These are phyloP conservation scores for Hyposoter didymator DNA, from an alignment of 2,888 invertebrate genomes.

Conservation along the genomic window DNA sequence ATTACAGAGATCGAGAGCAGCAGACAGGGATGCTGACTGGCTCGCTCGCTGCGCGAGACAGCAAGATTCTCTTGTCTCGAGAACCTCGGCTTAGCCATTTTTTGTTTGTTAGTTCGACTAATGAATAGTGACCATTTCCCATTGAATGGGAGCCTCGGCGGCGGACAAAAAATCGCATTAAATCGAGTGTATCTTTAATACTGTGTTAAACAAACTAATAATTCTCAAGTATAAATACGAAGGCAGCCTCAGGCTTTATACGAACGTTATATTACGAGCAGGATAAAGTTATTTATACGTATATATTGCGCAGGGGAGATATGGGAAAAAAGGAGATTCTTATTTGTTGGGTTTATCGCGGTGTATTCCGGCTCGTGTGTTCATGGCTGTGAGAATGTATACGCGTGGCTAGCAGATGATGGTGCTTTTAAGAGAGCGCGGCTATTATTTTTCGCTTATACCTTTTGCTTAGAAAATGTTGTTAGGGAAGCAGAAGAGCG, in stretches of 20 bases:
- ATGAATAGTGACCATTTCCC: neutral
- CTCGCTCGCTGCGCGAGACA: neutral
- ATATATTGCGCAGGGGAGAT: conserved; percentile 18
- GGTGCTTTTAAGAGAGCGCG: conserved; percentile 52
- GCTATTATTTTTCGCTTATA: conserved; percentile 63
- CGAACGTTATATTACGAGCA: conserved; percentile 9
- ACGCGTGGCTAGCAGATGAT: conserved; percentile 4
- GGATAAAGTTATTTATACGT: conserved; percentile 7
- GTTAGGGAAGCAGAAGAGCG: conserved; percentile 17
- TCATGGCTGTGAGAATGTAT: neutral
- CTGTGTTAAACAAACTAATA: conserved; percentile 23
- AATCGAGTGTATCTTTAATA: neutral
- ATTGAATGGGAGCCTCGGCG: neutral
- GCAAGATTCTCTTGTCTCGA: neutral
- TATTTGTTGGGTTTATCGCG: conserved; percentile 46
- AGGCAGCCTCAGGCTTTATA: neutral
- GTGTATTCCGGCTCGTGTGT: conserved; percentile 6
- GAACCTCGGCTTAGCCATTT: neutral
- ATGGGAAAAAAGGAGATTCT: conserved; percentile 43
- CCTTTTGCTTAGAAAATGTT: conserved; percentile 59
- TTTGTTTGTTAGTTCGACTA: neutral
- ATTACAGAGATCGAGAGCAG: conserved; percentile 38
- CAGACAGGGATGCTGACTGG: neutral
- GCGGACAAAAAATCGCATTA: neutral
- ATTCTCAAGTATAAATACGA: conserved; percentile 20